A percentile compares a stretch with the other conserved stretches of the same genome.
These are phyloP conservation scores for Adineta ricciae DNA, from an alignment of 2,888 invertebrate species.

Conservation along the genomic window DNA sequence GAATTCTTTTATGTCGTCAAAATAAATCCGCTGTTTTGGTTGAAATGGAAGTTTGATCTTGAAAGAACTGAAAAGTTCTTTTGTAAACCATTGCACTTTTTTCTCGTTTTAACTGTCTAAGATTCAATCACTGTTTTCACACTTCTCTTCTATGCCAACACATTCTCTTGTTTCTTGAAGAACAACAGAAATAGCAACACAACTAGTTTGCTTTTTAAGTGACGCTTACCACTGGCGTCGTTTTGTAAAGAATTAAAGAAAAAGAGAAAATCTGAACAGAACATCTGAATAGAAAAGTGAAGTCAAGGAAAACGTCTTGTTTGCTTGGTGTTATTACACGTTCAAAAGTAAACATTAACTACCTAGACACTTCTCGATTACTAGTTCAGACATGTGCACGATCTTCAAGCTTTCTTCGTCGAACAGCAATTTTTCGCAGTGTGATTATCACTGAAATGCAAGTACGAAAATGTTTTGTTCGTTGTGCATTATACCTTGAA, in stretches of 20 bases:
- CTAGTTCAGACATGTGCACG: neutral
- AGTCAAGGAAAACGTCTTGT: neutral
- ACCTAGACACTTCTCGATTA: neutral
- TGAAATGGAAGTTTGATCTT: neutral
- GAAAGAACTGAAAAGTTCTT: neutral
- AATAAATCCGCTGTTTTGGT: neutral
- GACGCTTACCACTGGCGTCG: neutral
- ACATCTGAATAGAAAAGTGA: neutral
- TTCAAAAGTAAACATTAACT: neutral
- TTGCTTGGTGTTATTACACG: neutral
- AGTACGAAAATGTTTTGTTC: neutral
- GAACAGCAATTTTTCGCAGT: too few species aligned
- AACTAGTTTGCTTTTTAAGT: neutral
- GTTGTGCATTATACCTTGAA: neutral
- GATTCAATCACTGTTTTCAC: neutral
- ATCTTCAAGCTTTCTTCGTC: neutral
- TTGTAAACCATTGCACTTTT: neutral
- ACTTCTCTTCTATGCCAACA: neutral
- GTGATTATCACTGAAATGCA: neutral
- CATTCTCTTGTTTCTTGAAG: neutral
- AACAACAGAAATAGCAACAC: neutral
- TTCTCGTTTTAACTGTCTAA: neutral
- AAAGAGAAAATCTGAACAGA: neutral
- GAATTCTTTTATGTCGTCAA: too few species aligned
- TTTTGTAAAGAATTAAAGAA: neutral